A percentile compares a stretch with the other conserved stretches of the same genome.
phyloP scores from a whole-genome alignment of 2,113 vertebrate genomes.

The Pandion haliaetus region DNA sequence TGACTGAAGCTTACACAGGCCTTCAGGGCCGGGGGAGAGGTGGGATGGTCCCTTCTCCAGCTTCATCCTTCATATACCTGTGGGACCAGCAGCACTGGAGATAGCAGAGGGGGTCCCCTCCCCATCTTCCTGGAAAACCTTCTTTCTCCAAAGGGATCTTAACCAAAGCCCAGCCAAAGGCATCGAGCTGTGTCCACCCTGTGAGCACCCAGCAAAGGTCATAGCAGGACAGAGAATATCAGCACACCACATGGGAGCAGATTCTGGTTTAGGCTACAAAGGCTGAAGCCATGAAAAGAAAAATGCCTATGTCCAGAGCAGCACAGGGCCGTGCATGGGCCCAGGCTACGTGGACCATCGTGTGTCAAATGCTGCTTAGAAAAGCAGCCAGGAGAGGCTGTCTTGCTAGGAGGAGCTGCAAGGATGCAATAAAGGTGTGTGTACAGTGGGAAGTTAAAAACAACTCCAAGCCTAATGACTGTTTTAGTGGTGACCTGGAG shows the following conservation, averaged over 20 bases:
- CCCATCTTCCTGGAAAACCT: neutral
- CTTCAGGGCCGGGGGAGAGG: neutral
- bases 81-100: neutral
- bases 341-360: rapidly evolving
- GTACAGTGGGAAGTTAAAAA: neutral
- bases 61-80: neutral
- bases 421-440: neutral
- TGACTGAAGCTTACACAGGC: neutral
- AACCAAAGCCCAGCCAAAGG: neutral
- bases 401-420: neutral
- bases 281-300: neutral
- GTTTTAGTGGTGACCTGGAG: neutral
- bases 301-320: neutral
- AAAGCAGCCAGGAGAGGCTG: neutral
- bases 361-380: neutral
- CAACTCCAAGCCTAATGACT: neutral
- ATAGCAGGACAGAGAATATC: neutral
- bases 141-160: neutral
- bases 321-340: rapidly evolving
- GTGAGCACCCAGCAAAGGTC: neutral
- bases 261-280: neutral
- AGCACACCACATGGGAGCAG: neutral
- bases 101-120: neutral
- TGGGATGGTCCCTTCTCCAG: neutral
- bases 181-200: neutral